These are phyloP conservation scores for Cecidostiba fungosa DNA, from an alignment of 2,888 invertebrate species.

Conservation along the genomic window DNA sequence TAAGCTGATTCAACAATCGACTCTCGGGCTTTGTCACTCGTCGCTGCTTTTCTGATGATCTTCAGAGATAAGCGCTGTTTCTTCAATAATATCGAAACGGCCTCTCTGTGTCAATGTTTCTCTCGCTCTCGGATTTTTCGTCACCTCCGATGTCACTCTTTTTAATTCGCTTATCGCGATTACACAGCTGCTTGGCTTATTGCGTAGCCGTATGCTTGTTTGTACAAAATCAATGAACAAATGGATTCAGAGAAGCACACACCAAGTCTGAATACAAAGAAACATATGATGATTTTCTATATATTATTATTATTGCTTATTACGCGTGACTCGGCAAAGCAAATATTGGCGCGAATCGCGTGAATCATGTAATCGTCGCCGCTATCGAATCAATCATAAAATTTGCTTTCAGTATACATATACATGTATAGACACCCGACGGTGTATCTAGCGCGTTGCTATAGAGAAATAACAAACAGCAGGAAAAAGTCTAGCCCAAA, in stretches of 20 bases:
- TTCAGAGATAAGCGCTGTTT: not conserved
- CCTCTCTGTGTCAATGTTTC: not conserved
- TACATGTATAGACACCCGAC: not conserved
- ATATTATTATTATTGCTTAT: not conserved
- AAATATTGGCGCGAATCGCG: constrained; percentile 3
- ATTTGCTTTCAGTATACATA: not conserved
- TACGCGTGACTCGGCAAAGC: not conserved
- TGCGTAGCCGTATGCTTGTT: not conserved
- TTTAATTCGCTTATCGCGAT: not conserved
- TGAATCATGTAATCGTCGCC: not conserved
- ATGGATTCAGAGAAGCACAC: constrained; percentile 41
- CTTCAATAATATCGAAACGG: not conserved
- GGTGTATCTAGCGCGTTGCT: constrained; percentile 30
- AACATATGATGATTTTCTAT: not conserved
- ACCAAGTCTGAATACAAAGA: constrained; percentile 45
- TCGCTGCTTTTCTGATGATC: not conserved
- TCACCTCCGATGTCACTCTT: not conserved
- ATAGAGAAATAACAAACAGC: constrained; percentile 54
- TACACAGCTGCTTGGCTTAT: not conserved
- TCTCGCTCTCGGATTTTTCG: not conserved
- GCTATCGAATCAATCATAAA: constrained; percentile 41
- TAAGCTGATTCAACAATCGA: not conserved
- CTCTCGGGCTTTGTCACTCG: not conserved
- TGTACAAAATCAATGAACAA: not conserved
- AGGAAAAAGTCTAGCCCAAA: constrained; percentile 3